These are phyloP conservation scores for Leptodactylus fuscus DNA, from an alignment of 2,113 vertebrate species.

Conservation along the genomic window DNA sequence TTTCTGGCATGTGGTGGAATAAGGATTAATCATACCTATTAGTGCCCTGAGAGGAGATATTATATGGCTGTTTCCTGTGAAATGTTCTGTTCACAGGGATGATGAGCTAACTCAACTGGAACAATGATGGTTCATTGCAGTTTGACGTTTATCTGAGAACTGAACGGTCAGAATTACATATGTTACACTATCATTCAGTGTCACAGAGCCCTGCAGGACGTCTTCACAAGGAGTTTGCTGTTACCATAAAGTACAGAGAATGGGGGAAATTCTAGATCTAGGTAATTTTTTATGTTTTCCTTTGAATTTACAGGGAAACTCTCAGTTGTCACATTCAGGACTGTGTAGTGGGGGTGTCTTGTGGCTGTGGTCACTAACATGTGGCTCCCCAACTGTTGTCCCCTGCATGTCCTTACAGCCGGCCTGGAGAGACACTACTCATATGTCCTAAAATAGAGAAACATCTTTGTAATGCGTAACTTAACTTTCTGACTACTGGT, in stretches of 20 bases:
- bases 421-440: too few species aligned
- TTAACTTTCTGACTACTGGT: too few species aligned
- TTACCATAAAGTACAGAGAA: constrained; percentile 8
- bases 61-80: constrained; percentile 54
- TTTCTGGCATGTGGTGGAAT: constrained; percentile 51
- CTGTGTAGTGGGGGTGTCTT: not conserved
- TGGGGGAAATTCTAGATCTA: not conserved
- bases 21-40: constrained; percentile 66
- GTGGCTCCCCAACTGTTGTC: too few species aligned
- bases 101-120: constrained; percentile 74
- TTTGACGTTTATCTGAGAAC: constrained; percentile 74
- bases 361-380: too few species aligned
- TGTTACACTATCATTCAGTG: constrained; percentile 60
- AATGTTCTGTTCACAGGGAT: constrained; percentile 64
- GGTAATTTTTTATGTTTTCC: not conserved
- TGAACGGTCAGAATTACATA: constrained; percentile 69
- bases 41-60: constrained; percentile 58
- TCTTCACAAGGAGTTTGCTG: constrained; percentile 33
- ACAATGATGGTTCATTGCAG: constrained; percentile 71
- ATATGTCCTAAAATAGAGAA: too few species aligned
- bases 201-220: constrained; percentile 18
- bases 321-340: not conserved
- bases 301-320: not conserved
- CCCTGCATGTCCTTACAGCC: too few species aligned
- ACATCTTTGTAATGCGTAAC: too few species aligned